phyloP scores from a whole-genome alignment of 2,797 vertebrate genomes.

The Malacoraja senta region DNA sequence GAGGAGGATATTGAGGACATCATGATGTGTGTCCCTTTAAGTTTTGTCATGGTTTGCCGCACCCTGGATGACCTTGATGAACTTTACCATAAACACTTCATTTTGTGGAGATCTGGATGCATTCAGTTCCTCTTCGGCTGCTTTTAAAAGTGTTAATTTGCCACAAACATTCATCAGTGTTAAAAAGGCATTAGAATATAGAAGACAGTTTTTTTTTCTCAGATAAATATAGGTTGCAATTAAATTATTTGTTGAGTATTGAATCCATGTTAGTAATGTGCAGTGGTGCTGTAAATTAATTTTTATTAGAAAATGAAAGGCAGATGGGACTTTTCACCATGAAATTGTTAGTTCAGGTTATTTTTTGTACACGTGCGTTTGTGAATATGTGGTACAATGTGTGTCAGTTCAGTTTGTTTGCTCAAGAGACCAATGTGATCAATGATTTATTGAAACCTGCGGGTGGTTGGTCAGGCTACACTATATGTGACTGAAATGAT shows the following conservation, averaged over 20 bases:
- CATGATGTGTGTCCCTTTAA: background rate
- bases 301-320: constrained; percentile 57
- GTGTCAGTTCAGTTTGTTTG: background rate
- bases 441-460: background rate
- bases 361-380: constrained; percentile 1
- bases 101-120: background rate
- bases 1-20: background rate
- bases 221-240: constrained; percentile 46
- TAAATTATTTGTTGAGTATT: constrained; percentile 52
- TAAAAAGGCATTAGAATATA: constrained; percentile 51
- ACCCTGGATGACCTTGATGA: background rate
- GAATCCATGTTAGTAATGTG: constrained; percentile 57
- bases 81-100: constrained; percentile 1
- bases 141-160: constrained; percentile 50
- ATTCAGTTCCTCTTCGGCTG: constrained; percentile 33
- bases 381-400: constrained; percentile 9
- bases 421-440: background rate
- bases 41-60: background rate
- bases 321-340: constrained; percentile 57
- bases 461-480: background rate
- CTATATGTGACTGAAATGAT: background rate
- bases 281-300: constrained; percentile 55
- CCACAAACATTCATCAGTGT: constrained; percentile 51
- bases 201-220: constrained; percentile 47
- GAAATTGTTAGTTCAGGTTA: constrained; percentile 43